A percentile compares a stretch with the other conserved stretches of the same genome.
Conservation (phyloP, 2,888 invertebrate species). For the Carterocephalus palaemon region DNA sequence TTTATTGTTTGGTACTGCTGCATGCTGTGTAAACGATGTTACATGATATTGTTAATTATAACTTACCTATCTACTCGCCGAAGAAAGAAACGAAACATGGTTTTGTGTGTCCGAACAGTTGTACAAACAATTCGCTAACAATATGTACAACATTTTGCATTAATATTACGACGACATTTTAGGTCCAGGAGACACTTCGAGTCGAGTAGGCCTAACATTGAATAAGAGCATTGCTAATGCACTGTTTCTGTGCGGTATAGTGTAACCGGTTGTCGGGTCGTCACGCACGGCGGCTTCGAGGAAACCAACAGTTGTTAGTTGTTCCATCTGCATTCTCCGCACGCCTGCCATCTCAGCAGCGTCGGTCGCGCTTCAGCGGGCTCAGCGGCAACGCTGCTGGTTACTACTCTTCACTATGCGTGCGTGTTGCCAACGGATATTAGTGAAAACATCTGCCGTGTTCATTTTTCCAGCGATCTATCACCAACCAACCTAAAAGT, state of each 20-base stretch:
- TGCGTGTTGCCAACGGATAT: slow-evolving; percentile 33
- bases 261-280: slow-evolving; percentile 63
- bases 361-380: slow-evolving; percentile 16
- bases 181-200: not conserved
- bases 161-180: slow-evolving; percentile 4
- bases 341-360: slow-evolving; percentile 46
- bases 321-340: slow-evolving; percentile 68
- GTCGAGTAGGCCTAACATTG: slow-evolving; percentile 49
- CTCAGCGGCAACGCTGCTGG: no score
- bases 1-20: slow-evolving; percentile 2
- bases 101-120: slow-evolving; percentile 9
- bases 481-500: slow-evolving; percentile 37
- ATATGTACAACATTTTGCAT: slow-evolving; percentile 28
- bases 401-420: slow-evolving; percentile 40
- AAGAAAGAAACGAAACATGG: not conserved
- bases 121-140: slow-evolving; percentile 29
- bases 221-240: slow-evolving; percentile 63
- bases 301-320: slow-evolving; percentile 74
- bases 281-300: slow-evolving; percentile 66
- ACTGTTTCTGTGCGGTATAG: slow-evolving; percentile 66
- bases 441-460: slow-evolving; percentile 40
- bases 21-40: not conserved
- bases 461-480: slow-evolving; percentile 48
- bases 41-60: slow-evolving; percentile 11
- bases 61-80: slow-evolving; percentile 1